Base-by-base conservation (phyloP, 2,888 invertebrate species). In the Sisyra terminalis region DNA sequence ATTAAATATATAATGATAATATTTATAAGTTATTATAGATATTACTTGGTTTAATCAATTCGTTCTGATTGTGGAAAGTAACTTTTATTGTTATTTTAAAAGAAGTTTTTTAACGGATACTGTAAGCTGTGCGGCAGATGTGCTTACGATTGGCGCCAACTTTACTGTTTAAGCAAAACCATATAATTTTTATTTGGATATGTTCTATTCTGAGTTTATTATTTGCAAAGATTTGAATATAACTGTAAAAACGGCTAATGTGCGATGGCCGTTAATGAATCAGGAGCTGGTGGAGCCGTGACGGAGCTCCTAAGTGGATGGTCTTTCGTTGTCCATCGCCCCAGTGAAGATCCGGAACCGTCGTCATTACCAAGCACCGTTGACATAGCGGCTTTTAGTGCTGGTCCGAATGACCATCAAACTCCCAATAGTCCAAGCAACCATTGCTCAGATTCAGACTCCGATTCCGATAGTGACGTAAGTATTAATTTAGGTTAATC, bases 321-420 rank as follows among this genome's bases (percentile, higher is more conserved):
- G 70, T 69, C 68, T 48, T 67, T 68, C 50, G 67, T 70, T 50
- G 68, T 70, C 49, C 70, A 70, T 55, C 67, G 67, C 56, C 69
- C 70, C 44, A 68, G 68, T 50, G 70, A 70, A 55, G 75, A 75
- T 58, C 71, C 71, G 10, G 74, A 75, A 56, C 70, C 70, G 37
- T 71, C 73, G 46, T 69, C 72, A 51, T 60, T 75, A 51, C 75
- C 74, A 10, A 75, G 75, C 18, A 76, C 76, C 17, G 75, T 76
- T 46, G 76, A 76, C 51, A 75, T 76, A 62, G 71, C 73, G 51
- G 75, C 75, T 45, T 71, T 75, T 54, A 75, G 72, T 57, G 68
- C 66, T 47, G 65, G 64, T 44, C 49, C 60, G 35, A 57, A 48
- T 47, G 55, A 57, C 14, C 37, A 38, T 37, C 47, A 53, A 10